Evolutionary conservation across 2,888 invertebrate species (phyloP), one percentile per base, ranked within the genome.

Genomic region (Diadegma fenestrale): DNA sequence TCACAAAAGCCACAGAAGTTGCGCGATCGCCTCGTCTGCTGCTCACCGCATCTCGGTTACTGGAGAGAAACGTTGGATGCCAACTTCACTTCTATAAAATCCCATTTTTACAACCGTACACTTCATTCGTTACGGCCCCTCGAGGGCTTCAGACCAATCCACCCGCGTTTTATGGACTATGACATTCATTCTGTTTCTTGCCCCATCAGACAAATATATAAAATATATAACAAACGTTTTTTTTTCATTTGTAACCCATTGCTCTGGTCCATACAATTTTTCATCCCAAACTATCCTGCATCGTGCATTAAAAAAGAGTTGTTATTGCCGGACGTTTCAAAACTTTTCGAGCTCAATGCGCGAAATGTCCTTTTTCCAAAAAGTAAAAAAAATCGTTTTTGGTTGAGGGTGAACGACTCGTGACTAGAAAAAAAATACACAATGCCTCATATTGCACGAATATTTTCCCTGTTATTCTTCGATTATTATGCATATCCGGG

Each of bases 81-180:
- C 87, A 87, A 85, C 87, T 88, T 87, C 87, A 22, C 89, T 86
- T 89, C 90, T 89, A 91, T 91, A 91, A 91, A 90, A 92, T 87
- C 89, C 85, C 90, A 90, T 91, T 91, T 92, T 92, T 91, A 90
- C 90, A 89, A 86, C 89, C 85, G 85, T 88, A 88, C 90, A 90
- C 90, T 91, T 91, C 89, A 91, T 91, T 91, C 90, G 91, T 90
- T 89, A 89, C 88, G 89, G 87, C 84, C 87, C 80, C 82, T 87
- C 72, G 81, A 82, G 81, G 87, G 87, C 45, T 88, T 84, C 85
- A 87, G 83, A 84, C 86, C 87, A 87, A 86, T 37, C 90, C 90
- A 88, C 88, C 88, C 89, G 88, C 88, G 87, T 89, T 90, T 90
- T 89, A 90, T 88, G 87, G 87, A 86, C 73, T 75, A 66, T 63